phyloP scores from a whole-genome alignment of 2,113 vertebrate genomes.

The Cyrtonyx montezumae region DNA sequence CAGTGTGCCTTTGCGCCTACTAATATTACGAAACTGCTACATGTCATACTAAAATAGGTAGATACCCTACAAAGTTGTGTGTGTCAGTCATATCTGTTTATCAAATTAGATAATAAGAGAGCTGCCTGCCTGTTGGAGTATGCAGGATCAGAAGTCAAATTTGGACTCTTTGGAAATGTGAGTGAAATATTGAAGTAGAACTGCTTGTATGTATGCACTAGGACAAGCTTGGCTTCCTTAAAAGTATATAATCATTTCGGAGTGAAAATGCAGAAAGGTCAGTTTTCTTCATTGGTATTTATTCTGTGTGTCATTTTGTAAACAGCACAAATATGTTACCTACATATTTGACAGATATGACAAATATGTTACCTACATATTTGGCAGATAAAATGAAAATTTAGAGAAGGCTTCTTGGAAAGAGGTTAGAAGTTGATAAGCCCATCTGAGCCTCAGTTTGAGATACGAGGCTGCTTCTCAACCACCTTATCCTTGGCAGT shows the following conservation, averaged over 20 bases:
- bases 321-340: background rate
- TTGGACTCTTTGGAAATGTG: background rate
- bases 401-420: conserved; percentile 12
- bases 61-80: background rate
- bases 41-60: background rate
- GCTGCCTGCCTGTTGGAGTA: background rate
- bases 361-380: background rate
- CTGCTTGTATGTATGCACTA: background rate
- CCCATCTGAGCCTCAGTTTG: background rate
- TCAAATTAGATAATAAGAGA: background rate
- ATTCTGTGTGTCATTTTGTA: background rate
- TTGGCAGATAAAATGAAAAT: background rate
- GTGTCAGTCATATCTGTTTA: background rate
- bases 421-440: background rate
- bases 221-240: background rate
- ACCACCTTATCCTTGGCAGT: background rate
- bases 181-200: background rate
- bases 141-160: background rate
- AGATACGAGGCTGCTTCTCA: background rate
- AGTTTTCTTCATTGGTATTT: background rate
- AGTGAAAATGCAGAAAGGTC: background rate
- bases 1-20: background rate
- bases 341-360: too few relatives aligned
- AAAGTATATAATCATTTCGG: background rate
- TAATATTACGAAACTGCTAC: background rate